Conservation (phyloP, 1,140 invertebrate species). For the Diprion similis region DNA sequence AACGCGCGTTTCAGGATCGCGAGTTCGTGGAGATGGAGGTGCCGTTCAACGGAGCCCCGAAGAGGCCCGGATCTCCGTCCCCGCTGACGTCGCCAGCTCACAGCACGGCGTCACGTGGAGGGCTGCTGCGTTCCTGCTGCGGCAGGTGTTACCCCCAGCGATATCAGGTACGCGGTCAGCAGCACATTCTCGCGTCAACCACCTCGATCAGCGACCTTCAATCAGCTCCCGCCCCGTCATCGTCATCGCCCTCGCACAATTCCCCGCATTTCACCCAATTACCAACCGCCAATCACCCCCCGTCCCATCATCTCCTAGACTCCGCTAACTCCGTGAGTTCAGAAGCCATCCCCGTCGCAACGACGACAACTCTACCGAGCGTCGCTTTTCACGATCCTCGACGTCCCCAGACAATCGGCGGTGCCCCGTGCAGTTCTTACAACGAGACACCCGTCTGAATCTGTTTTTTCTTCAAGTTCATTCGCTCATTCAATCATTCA, state of each 20-base stretch:
- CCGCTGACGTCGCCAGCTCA: slow-evolving; percentile 87
- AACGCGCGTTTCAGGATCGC: slow-evolving; percentile 76
- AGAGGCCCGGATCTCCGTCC: slow-evolving; percentile 85
- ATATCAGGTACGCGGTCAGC: slow-evolving; percentile 79
- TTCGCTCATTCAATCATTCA: too few relatives aligned
- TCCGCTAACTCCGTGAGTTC: slow-evolving; percentile 13
- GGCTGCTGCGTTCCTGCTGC: slow-evolving; percentile 83
- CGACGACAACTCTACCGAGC: slow-evolving; percentile 52
- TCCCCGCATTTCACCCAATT: slow-evolving; percentile 52
- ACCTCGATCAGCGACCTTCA: slow-evolving; percentile 55
- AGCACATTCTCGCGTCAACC: slow-evolving; percentile 57
- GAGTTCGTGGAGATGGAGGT: slow-evolving; percentile 97
- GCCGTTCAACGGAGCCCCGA: slow-evolving; percentile 90
- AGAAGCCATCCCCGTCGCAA: slow-evolving; percentile 32
- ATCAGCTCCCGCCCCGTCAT: slow-evolving; percentile 45
- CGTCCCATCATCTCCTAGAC: slow-evolving; percentile 19
- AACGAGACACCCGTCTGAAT: slow-evolving; percentile 58
- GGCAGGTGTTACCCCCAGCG: slow-evolving; percentile 86
- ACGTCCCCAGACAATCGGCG: slow-evolving; percentile 33
- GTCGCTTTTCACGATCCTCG: slow-evolving; percentile 54
- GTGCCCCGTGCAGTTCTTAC: slow-evolving; percentile 48
- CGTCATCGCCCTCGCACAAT: slow-evolving; percentile 53
- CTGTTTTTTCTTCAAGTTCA: too few relatives aligned
- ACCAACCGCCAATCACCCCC: slow-evolving; percentile 33
- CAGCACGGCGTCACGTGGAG: slow-evolving; percentile 77